These are phyloP conservation scores for Anneissia japonica DNA, from an alignment of 35 echinoderm and acorn worm genomes.

Conservation along the genomic window DNA sequence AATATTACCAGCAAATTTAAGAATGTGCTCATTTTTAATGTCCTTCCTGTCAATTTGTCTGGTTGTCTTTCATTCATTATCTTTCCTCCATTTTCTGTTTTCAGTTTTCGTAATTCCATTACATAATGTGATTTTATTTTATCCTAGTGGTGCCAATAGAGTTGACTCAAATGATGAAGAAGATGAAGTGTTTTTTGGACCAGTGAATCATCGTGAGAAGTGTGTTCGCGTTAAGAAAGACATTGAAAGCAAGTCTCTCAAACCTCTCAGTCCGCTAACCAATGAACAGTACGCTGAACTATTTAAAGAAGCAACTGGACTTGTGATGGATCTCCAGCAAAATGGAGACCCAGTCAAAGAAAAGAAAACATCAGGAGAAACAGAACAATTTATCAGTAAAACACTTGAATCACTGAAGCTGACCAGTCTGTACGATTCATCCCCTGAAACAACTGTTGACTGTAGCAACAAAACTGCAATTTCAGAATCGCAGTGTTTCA, in stretches of 20 bases:
- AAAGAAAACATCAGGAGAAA: not conserved
- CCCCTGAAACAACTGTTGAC: not conserved
- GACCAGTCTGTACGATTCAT: not conserved
- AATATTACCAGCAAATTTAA: too few species aligned
- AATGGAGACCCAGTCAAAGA: not conserved
- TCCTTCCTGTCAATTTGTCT: too few species aligned
- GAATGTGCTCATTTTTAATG: too few species aligned
- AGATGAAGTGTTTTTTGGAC: not conserved
- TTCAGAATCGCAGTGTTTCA: not conserved
- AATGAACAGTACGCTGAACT: not conserved
- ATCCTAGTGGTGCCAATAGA: not conserved
- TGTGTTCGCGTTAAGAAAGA: not conserved
- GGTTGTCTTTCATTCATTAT: too few species aligned
- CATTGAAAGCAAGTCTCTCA: not conserved
- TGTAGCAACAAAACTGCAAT: not conserved
- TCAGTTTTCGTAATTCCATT: too few species aligned
- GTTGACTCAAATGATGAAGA: not conserved
- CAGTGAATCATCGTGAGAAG: not conserved
- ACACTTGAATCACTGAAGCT: not conserved
- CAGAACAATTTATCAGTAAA: not conserved
- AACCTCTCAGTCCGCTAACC: not conserved
- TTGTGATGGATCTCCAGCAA: not conserved
- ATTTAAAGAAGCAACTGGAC: not conserved
- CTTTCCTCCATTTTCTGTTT: too few species aligned
- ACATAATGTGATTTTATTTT: too few species aligned